phyloP scores from a whole-genome alignment of 2,888 invertebrate species.

The Cerastoderma edule region DNA sequence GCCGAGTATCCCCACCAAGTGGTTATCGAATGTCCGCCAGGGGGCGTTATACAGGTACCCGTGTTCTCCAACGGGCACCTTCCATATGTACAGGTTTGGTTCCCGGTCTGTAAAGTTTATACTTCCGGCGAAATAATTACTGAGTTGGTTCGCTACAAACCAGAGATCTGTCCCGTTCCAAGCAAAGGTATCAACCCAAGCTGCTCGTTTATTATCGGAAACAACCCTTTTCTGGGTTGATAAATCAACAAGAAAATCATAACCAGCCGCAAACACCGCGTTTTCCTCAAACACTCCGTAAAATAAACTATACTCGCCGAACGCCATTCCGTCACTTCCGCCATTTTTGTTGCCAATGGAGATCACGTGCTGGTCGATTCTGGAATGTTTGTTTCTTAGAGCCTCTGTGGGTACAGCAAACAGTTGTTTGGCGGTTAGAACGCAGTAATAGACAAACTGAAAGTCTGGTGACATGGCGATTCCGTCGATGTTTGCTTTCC shows the following conservation, averaged over 20 bases:
- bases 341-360: constrained; percentile 48
- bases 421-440: constrained; percentile 40
- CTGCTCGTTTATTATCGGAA: constrained; percentile 25
- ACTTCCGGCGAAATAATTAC: constrained; percentile 23
- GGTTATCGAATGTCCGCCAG: neutral
- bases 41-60: constrained; percentile 45
- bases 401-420: constrained; percentile 51
- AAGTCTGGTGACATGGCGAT: constrained; percentile 59
- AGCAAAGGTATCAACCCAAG: constrained; percentile 56
- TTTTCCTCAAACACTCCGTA: constrained; percentile 47
- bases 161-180: constrained; percentile 58
- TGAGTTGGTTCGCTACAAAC: constrained; percentile 54
- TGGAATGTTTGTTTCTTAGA: constrained; percentile 26
- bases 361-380: constrained; percentile 28
- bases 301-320: constrained; percentile 36
- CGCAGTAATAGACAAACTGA: constrained; percentile 44
- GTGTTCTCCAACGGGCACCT: constrained; percentile 36
- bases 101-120: constrained; percentile 43
- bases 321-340: constrained; percentile 57
- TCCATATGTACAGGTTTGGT: constrained; percentile 55
- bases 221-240: constrained; percentile 24
- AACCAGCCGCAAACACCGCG: constrained; percentile 36
- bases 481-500: constrained; percentile 44
- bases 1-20: constrained; percentile 14
- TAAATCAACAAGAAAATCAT: constrained; percentile 14